Evolutionary conservation across 2,888 invertebrate species (phyloP), one percentile per base, ranked within the genome.

Genomic region (Linnaemya tessellans): DNA sequence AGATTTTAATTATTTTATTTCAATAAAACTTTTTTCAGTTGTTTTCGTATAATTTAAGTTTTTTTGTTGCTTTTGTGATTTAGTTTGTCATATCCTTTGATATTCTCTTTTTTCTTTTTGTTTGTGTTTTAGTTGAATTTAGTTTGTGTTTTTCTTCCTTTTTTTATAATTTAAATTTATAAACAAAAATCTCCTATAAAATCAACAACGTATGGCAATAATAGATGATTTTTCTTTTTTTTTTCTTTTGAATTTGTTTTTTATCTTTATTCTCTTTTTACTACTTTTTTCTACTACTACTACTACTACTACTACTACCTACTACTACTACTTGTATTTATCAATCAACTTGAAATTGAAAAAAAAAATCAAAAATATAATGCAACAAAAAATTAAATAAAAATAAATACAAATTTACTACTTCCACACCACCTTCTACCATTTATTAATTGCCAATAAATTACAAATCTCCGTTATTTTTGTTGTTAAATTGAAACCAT

Each of bases 161-260:
- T 35, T 71, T 20, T 46, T 18, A 46, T 62, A 68, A 77, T 65
- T 75, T 49, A 43, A 80, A 73, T n/a, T 74, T 62, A 65, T 43
- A 71, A 80, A 46, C 35, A 65, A 70, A 84, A 84, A 74, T 70
- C 64, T 74, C 68, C 74, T 71, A 75, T 71, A 80, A 80, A 83
- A 84, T 80, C 80, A 84, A 84, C 73, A 84, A 85, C 86, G 87
- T 87, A 87, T 88, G 87, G 82, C 88, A 88, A 88, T 88, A 88
- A 88, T 87, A 82, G 86, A 87, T 83, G 82, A 83, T 87, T 88
- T 86, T 74, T 60, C 60, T 73, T 87, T 84, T 88, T 87, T 88
- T 88, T 89, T 88, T 87, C 87, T 88, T 88, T 88, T 88, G 85
- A 86, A 87, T 87, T 88, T 86, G 83, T 86, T 88, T 84, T 86